Evolutionary conservation across 2,888 invertebrate species (phyloP), one percentile per base, ranked within the genome.

Genomic region (Dryomyza anilis): DNA sequence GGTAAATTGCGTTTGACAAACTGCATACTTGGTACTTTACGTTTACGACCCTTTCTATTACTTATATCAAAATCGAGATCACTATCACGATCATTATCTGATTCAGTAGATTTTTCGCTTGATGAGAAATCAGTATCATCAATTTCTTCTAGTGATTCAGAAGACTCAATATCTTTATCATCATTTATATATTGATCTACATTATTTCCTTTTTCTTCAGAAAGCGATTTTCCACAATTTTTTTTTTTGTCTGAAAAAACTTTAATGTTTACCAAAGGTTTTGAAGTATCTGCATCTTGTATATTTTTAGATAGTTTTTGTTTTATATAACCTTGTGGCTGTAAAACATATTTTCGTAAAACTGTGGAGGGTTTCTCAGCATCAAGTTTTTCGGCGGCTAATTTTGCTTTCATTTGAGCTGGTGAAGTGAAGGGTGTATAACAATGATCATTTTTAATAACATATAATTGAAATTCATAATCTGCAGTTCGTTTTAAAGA

Each of bases 381-480:
- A 12, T 73, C 68, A 29, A 74, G 27, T 58, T 74, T 79, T 19
- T 77, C 78, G 7, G 74, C 73, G 3, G 70, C 61, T 53, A 75
- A 70, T 58, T 78, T 75, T 2, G 73, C 72, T 30, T 75, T 77
- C 68, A 81, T 80, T 74, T 87, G 87, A 73, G 87, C 87, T 30
- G 90, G 89, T 64, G 90, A 89, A 33, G 87, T 89, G 39, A 88
- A 86, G 52, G 89, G 87, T 50, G 93, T 93, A 72, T 93, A 93
- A 77, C 93, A 93, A 77, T 94, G 93, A 80, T 93, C 93, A 84
- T 93, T 88, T 75, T 88, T 88, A 72, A 91, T 88, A 4, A 91
- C 73, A 63, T 75, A 75, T 29, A 81, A 56, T 46, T 79, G 72
- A 19, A 82, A 81, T 58, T 83, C 82, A n/a, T 76, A 74, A 60